phyloP scores from a whole-genome alignment of 2,797 vertebrate species.

The Lutjanus argentimaculatus region DNA sequence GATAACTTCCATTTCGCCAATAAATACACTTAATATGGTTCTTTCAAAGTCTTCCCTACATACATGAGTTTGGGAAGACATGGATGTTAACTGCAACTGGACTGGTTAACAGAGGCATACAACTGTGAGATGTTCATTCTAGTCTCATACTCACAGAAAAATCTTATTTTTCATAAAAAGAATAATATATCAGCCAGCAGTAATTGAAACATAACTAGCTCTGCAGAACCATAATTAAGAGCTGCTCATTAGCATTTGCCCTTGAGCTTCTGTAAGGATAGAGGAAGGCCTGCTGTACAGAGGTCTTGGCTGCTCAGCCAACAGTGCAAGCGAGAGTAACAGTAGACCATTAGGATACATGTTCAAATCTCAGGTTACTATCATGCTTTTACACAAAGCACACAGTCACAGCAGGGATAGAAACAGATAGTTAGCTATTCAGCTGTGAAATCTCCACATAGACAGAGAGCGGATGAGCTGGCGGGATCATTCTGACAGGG shows the following conservation, averaged over 20 bases:
- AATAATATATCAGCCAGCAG: slow-evolving; percentile 13
- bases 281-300: slow-evolving; percentile 18
- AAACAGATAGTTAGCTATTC: slow-evolving; percentile 44
- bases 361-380: slow-evolving; percentile 41
- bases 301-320: slow-evolving; percentile 19
- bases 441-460: slow-evolving; percentile 53
- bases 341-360: slow-evolving; percentile 18
- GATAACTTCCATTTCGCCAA: no score
- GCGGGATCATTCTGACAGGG: slow-evolving; percentile 56
- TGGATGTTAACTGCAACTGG: no score
- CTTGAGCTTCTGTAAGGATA: slow-evolving; percentile 39
- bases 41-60: no score
- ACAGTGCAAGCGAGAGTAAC: slow-evolving; percentile 7
- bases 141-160: background rate
- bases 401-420: slow-evolving; percentile 32
- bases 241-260: slow-evolving; percentile 54
- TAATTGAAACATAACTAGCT: slow-evolving; percentile 16
- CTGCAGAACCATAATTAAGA: slow-evolving; percentile 38
- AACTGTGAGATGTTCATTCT: no score
- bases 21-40: no score
- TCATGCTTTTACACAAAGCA: slow-evolving; percentile 29
- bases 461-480: slow-evolving; percentile 41
- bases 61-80: no score
- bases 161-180: background rate
- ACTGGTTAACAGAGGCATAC: no score